Conservation (phyloP, 1,140 invertebrate genomes). For the Hesperophylax magnus region DNA sequence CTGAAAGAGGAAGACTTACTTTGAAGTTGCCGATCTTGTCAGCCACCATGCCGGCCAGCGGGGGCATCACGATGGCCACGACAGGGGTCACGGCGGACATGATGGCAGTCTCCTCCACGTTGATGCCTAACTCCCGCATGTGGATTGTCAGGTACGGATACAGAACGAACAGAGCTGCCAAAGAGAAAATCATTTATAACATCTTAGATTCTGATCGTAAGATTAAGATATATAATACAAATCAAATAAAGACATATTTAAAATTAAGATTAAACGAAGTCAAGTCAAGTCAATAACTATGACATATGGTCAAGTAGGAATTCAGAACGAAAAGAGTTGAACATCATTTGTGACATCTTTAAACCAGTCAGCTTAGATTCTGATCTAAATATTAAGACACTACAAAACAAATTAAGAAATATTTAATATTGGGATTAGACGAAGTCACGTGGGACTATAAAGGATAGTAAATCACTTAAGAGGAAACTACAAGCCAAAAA, state of each 20-base stretch:
- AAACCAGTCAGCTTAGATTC: too few species aligned
- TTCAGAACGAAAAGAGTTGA: constrained; percentile 83
- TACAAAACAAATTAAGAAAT: too few species aligned
- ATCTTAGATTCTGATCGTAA: too few species aligned
- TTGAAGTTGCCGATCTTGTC: constrained; percentile 88
- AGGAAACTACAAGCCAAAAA: too few species aligned
- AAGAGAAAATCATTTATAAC: constrained; percentile 50
- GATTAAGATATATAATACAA: too few species aligned
- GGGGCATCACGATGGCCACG: constrained; percentile 83
- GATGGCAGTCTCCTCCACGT: constrained; percentile 87
- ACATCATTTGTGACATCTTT: background rate
- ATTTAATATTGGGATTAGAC: too few species aligned
- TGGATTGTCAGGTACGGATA: constrained; percentile 90
- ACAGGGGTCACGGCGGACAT: constrained; percentile 88
- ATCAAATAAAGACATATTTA: too few species aligned
- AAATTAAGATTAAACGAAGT: too few species aligned
- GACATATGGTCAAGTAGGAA: constrained; percentile 84
- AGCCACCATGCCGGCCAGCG: constrained; percentile 81
- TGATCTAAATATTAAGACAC: too few species aligned
- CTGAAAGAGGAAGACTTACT: constrained; percentile 66
- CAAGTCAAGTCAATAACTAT: too few species aligned
- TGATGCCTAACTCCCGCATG: constrained; percentile 87
- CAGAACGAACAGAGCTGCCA: constrained; percentile 79
- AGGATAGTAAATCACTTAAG: too few species aligned
- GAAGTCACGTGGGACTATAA: too few species aligned